These are phyloP conservation scores for Micoletzkya japonica DNA, from an alignment of 2,888 invertebrate genomes.

Conservation along the genomic window DNA sequence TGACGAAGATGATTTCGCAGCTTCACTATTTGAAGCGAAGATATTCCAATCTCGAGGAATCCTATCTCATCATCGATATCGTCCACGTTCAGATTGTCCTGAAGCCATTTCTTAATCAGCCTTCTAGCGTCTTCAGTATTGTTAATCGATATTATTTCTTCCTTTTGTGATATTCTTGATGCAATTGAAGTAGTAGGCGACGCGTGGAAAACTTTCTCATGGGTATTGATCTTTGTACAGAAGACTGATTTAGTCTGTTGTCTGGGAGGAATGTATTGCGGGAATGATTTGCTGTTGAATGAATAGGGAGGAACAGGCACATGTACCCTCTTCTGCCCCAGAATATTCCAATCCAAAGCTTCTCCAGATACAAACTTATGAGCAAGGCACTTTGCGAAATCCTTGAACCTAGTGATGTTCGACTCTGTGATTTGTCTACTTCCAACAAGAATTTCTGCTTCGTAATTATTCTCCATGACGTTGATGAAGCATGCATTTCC, in stretches of 20 bases:
- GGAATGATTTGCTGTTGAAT: constrained; percentile 35
- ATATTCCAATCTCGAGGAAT: constrained; percentile 45
- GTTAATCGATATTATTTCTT: too few species aligned
- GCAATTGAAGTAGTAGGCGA: too few species aligned
- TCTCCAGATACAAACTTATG: constrained; percentile 3
- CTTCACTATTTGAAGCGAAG: constrained; percentile 40
- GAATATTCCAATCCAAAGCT: not conserved
- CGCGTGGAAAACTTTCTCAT: too few species aligned
- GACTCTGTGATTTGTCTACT: not conserved
- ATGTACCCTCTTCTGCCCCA: not conserved
- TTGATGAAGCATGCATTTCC: too few species aligned
- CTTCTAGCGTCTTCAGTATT: not conserved
- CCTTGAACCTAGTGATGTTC: not conserved
- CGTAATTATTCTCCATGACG: too few species aligned
- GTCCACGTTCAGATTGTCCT: constrained; percentile 38
- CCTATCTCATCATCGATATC: constrained; percentile 43
- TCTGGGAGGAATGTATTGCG: not conserved
- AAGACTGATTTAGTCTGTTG: too few species aligned
- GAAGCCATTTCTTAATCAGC: constrained; percentile 39
- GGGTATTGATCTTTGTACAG: too few species aligned
- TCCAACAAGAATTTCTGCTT: constrained; percentile 16
- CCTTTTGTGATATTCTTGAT: too few species aligned
- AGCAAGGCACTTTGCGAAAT: not conserved
- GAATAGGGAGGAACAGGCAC: constrained; percentile 38
- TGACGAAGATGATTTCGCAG: constrained; percentile 38